Evolutionary conservation across 2,888 invertebrate species (phyloP), one percentile per base, ranked within the genome.

Genomic region (Pteria penguin): DNA sequence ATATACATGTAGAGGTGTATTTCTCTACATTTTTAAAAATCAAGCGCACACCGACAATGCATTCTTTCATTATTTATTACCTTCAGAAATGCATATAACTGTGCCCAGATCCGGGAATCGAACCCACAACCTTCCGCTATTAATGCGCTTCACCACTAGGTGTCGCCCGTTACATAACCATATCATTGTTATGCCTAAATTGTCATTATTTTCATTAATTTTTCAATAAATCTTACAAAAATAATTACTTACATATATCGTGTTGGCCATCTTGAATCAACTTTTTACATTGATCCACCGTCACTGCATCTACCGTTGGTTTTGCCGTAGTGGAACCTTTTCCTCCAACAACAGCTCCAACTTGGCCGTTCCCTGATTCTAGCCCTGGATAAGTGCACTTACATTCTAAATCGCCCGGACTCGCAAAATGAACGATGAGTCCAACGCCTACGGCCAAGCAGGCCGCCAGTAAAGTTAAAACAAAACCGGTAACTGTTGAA

Each of bases 401-500:
- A 32, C 66, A 66, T 33, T 76, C 73, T 14, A 72, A 54, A 95
- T 95, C 76, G 4, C 58, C 67, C 2, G 63, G 4, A 27, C 73
- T 63, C 2, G 84, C 78, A 73, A 84, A 84, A 65, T 82, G 80
- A 1, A 84, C 82, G 24, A 84, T 76, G 2, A 84, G 32, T n/a
- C 82, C 84, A 1, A 84, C 82, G 1, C 80, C 84, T 0, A 84
- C 79, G 8, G 79, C 82, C 33, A 83, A 54, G 60, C 75, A 69
- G 3, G 79, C 72, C 5, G 80, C 84, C 8, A 83, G 63, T 1
- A 83, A 67, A 33, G 72, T 73, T 18, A 84, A 63, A 11, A 82
- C 52, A 69, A 84, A 79, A 4, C 79, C 84, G 8, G 76, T 80
- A 8, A 61, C 36, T 4, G 71, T 60, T 1, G 73, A 61, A 3